Conservation (phyloP, 2,888 invertebrate genomes). For the Philhelius pedissequus region DNA sequence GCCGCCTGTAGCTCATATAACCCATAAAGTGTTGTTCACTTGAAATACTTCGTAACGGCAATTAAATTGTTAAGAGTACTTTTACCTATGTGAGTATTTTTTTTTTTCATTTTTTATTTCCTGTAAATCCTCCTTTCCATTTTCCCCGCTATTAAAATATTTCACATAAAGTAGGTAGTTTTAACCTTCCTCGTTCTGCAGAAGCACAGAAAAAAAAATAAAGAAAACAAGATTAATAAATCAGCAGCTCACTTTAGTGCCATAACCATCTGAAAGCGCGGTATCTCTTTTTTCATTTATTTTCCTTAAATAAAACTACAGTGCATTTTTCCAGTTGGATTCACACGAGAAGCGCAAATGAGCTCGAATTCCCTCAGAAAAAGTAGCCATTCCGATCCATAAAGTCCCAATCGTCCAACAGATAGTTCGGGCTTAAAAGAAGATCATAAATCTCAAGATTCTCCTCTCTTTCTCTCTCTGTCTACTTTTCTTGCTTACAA, state of each 20-base stretch:
- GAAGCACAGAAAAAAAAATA: neutral
- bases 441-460: slow-evolving; percentile 53
- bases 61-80: slow-evolving; percentile 29
- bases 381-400: slow-evolving; percentile 21
- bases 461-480: neutral
- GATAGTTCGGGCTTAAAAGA: neutral
- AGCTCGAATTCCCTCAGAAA: slow-evolving; percentile 35
- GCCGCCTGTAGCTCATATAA: slow-evolving; percentile 3
- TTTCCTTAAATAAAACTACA: slow-evolving; percentile 6
- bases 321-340: slow-evolving; percentile 51
- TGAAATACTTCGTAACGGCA: slow-evolving; percentile 5
- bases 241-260: slow-evolving; percentile 50
- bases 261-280: slow-evolving; percentile 51
- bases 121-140: slow-evolving; percentile 2
- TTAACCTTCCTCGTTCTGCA: slow-evolving; percentile 3
- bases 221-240: slow-evolving; percentile 40
- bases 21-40: neutral
- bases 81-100: too few relatives aligned
- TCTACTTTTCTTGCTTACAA: too few relatives aligned
- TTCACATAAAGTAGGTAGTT: neutral
- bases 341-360: slow-evolving; percentile 55
- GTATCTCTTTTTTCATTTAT: slow-evolving; percentile 16
- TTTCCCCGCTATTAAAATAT: neutral
- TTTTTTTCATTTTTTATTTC: neutral
- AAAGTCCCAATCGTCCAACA: slow-evolving; percentile 11